Conservation (phyloP, 2,888 invertebrate genomes). For the Lypha dubia region DNA sequence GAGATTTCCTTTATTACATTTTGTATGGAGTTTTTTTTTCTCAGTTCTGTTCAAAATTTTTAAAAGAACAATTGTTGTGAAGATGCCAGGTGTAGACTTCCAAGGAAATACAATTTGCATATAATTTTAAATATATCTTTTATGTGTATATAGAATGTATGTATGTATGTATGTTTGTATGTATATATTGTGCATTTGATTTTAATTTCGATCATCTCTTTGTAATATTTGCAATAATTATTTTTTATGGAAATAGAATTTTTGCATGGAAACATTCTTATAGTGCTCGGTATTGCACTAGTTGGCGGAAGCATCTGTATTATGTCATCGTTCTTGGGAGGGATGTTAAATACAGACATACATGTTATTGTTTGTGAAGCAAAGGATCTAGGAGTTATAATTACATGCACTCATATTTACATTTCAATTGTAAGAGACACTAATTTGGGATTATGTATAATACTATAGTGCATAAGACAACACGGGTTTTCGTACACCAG, state of each 20-base stretch:
- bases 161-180: too few species aligned
- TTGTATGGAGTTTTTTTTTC: conserved; percentile 21
- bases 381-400: neutral
- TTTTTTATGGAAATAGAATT: neutral
- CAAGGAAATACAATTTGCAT: conserved; percentile 68
- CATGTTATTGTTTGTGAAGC: neutral
- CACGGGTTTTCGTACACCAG: too few species aligned
- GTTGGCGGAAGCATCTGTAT: neutral
- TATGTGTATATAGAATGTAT: neutral
- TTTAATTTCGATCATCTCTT: neutral
- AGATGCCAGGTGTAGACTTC: conserved; percentile 69
- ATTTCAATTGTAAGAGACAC: too few species aligned
- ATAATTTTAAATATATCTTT: conserved; percentile 39
- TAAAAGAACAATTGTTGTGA: conserved; percentile 61
- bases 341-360: neutral
- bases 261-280: neutral
- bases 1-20: conserved; percentile 66
- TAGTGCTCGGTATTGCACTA: neutral
- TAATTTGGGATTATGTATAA: too few species aligned
- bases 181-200: neutral
- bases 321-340: neutral
- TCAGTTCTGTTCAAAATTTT: too few species aligned
- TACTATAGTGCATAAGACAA: too few species aligned
- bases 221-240: neutral
- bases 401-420: neutral